Conservation (phyloP, 2,888 invertebrate genomes). For the Platycnemis pennipes region DNA sequence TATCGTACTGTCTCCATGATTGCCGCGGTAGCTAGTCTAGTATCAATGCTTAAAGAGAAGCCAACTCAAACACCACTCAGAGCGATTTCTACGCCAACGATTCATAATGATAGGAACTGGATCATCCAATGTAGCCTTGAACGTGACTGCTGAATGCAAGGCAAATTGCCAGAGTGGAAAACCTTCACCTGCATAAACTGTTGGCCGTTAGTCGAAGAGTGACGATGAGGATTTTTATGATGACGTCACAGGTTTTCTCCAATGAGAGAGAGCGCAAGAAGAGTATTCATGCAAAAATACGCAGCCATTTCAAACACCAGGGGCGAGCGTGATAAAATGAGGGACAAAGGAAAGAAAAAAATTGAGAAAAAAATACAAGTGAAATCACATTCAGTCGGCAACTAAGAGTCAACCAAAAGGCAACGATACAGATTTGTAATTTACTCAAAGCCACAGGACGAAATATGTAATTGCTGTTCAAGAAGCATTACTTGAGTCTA, state of each 20-base stretch:
- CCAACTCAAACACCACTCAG: neutral
- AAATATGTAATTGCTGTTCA: too few species aligned
- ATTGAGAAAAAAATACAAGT: neutral
- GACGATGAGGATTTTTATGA: neutral
- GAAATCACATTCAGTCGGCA: too few species aligned
- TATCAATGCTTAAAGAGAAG: neutral
- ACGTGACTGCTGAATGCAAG: neutral
- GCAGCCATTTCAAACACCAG: neutral
- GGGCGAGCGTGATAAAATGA: neutral
- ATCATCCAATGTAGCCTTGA: neutral
- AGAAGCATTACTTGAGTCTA: too few species aligned
- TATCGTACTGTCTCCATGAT: neutral
- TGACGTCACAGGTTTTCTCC: neutral
- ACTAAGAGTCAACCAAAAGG: too few species aligned
- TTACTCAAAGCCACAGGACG: too few species aligned
- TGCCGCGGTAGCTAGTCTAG: neutral
- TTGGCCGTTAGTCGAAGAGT: neutral
- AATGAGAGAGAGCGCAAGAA: neutral
- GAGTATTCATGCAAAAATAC: neutral
- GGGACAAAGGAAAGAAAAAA: neutral
- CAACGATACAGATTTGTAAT: too few species aligned
- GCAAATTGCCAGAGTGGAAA: slow-evolving; percentile 7
- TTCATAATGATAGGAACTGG: neutral
- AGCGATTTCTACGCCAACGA: neutral
- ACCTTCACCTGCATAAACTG: neutral